phyloP scores from a whole-genome alignment of 2,797 vertebrate species.

The Vultur gryphus region DNA sequence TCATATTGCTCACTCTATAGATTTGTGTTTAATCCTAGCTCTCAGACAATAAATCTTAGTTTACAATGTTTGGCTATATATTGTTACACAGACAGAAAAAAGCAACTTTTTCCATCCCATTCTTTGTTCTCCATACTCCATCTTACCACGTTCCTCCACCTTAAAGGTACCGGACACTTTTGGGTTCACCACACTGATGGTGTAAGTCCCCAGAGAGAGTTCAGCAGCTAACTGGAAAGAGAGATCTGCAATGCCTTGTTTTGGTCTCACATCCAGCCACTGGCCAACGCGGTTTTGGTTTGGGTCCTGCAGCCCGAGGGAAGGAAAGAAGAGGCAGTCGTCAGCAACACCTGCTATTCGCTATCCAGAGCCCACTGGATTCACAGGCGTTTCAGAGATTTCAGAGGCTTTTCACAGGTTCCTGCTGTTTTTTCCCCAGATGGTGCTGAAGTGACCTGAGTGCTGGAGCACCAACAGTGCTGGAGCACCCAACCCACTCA shows the following conservation, averaged over 20 bases:
- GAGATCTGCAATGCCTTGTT: slow-evolving; percentile 63
- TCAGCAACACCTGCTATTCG: background rate
- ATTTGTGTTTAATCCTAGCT: background rate
- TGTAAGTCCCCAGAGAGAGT: slow-evolving; percentile 58
- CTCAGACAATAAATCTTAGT: background rate
- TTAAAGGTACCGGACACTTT: slow-evolving; percentile 48
- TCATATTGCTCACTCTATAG: background rate
- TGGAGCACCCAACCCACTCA: background rate
- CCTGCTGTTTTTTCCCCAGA: background rate
- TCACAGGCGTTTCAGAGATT: background rate
- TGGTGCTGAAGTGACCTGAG: background rate
- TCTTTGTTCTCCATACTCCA: background rate
- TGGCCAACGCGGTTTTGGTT: slow-evolving; percentile 56
- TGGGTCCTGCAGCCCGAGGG: slow-evolving; percentile 41
- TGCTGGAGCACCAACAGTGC: background rate
- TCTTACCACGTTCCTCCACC: slow-evolving; percentile 64
- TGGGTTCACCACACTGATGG: slow-evolving; percentile 12
- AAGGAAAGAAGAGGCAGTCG: background rate
- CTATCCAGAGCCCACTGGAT: background rate
- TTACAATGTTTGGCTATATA: background rate
- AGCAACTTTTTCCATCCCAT: background rate
- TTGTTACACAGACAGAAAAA: background rate
- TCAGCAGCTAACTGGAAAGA: slow-evolving; percentile 61
- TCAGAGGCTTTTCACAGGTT: background rate
- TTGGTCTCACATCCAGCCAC: slow-evolving; percentile 64